Evolutionary conservation across 2,888 invertebrate species (phyloP).

Genomic region (Nemotelus nigrinus): DNA sequence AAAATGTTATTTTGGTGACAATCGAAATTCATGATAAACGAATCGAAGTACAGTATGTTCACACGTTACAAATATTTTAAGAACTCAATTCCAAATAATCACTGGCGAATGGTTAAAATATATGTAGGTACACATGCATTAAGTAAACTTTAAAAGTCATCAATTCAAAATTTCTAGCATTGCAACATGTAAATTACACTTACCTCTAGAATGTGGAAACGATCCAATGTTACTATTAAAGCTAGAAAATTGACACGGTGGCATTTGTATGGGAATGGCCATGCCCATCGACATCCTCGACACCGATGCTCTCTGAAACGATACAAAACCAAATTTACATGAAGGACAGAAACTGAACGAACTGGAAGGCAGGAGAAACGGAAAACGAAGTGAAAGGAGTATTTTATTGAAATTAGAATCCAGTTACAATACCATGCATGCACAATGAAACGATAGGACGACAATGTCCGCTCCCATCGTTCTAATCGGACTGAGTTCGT

Average conservation of each 20-base stretch:
- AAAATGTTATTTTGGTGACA: too few species aligned
- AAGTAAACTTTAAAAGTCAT: not conserved
- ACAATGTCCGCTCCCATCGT: too few species aligned
- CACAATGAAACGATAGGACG: not conserved
- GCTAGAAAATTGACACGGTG: slow-evolving; percentile 62
- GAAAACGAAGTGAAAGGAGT: not conserved
- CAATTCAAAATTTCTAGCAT: not conserved
- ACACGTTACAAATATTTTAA: too few species aligned
- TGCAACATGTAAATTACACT: slow-evolving; percentile 49
- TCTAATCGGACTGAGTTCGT: too few species aligned
- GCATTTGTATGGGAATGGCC: slow-evolving; percentile 63
- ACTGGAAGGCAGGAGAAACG: not conserved
- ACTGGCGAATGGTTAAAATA: too few species aligned
- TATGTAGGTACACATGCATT: too few species aligned
- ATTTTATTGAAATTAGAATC: slow-evolving; percentile 14
- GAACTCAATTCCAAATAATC: too few species aligned
- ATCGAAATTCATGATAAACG: too few species aligned
- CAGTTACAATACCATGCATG: slow-evolving; percentile 6
- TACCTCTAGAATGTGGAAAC: slow-evolving; percentile 61
- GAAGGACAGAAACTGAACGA: not conserved
- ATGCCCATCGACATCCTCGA: slow-evolving; percentile 65
- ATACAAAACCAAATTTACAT: not conserved
- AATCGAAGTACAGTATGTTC: too few species aligned
- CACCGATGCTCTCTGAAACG: slow-evolving; percentile 64
- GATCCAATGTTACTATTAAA: slow-evolving; percentile 55